Evolutionary conservation across 2,888 invertebrate genomes (phyloP), one percentile per base, ranked within the genome.

Genomic region (Orchesellides sinensis): DNA sequence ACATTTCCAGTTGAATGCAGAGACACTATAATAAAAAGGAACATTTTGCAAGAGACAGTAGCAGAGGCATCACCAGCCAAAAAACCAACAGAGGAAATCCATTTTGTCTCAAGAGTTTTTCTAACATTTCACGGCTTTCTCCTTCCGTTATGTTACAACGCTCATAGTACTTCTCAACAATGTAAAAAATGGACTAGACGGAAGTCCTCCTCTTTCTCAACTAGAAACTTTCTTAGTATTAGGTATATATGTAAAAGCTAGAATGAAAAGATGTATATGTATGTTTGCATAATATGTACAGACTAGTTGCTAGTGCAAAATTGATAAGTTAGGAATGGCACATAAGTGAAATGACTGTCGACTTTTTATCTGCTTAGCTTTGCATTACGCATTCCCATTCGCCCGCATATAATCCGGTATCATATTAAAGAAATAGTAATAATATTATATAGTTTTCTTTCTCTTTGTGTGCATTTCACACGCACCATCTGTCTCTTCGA

Each of bases 31-130:
- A 12, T 35, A 35, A 35, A 35, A 35, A 49, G 17, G 35, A 32
- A 52, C 52, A 52, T 6, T 35, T 29, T 54, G 35, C 32, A 54
- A n/a, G 23, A 69, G 54, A 69, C 69, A 69, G 61, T 5, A 63
- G 23, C 17, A 32, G 66, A 27, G 49, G 49, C 21, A 19, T 66
- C 47, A 45, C 19, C 45, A 56, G 45, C 45, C 40, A 73, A 32
- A 73, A 73, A 73, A 61, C 73, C 73, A 73, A 73, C 73, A 73
- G 73, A 73, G 73, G 73, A 73, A 73, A 73, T 73, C 73, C 73
- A 73, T 73, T 73, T 73, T 73, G 73, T 73, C 73, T 73, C 73
- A 47, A 73, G 73, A 61, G 73, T 73, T 73, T 73, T 73, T 35
- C 73, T 35, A 73, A 52, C 73, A 73, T 73, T 73, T 73, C 73